These are phyloP conservation scores for Rhamphomyia laevipes DNA, from an alignment of 2,888 invertebrate species.

Conservation along the genomic window DNA sequence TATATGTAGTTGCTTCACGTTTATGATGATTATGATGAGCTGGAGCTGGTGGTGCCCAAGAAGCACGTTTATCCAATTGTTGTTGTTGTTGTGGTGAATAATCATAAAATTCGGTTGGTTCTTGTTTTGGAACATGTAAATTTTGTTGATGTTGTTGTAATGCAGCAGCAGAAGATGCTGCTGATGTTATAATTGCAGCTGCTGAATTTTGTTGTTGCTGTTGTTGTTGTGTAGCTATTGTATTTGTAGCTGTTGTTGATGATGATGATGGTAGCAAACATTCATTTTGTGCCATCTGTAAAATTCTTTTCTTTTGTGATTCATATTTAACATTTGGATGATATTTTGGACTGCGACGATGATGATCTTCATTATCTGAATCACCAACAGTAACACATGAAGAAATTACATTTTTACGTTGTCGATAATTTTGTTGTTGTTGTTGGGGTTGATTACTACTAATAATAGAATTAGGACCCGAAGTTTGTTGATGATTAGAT, in stretches of 20 bases:
- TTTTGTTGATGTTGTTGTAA: slow-evolving; percentile 11
- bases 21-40: slow-evolving; percentile 37
- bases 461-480: slow-evolving; percentile 7
- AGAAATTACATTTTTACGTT: slow-evolving; percentile 61
- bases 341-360: slow-evolving; percentile 25
- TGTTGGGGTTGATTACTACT: slow-evolving; percentile 13
- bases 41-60: slow-evolving; percentile 39
- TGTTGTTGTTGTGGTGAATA: slow-evolving; percentile 25
- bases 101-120: slow-evolving; percentile 36
- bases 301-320: slow-evolving; percentile 77
- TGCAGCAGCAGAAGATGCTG: slow-evolving; percentile 10
- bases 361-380: slow-evolving; percentile 57
- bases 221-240: slow-evolving; percentile 6
- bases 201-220: slow-evolving; percentile 5
- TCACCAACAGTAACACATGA: slow-evolving; percentile 69
- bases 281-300: slow-evolving; percentile 77
- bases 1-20: slow-evolving; percentile 32
- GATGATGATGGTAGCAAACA: slow-evolving; percentile 47
- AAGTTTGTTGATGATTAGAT: slow-evolving; percentile 7
- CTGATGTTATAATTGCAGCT: slow-evolving; percentile 3
- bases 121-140: slow-evolving; percentile 35
- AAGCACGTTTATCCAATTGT: slow-evolving; percentile 33
- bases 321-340: slow-evolving; percentile 34
- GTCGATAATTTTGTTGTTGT: slow-evolving; percentile 25
- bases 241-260: slow-evolving; percentile 5